Base-by-base conservation (phyloP, 1,140 invertebrate species). In the Subanguina moxae region DNA sequence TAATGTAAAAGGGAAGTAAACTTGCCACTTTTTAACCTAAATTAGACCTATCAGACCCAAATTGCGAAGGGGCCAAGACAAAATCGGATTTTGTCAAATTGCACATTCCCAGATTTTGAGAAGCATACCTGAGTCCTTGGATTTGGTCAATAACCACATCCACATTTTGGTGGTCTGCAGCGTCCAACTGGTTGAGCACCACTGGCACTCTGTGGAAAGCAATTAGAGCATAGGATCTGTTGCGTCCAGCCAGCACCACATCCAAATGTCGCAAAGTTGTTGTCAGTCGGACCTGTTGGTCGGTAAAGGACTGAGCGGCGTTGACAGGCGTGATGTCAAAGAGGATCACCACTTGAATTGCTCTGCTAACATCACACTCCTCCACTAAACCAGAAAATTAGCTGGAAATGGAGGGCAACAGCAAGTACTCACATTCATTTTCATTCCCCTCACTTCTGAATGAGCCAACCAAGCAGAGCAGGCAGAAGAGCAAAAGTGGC, bases 171-270 rank as follows among this genome's bases (percentile, higher is more conserved):
- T 45, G 42, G 45, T 63, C 43, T 7, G 38, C 30, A 62, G 38
- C 28, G 38, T 68, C 62, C 13, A 67, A 15, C 11, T 42, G 23
- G 17, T 46, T 67, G n/a, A 68, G 38, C 25, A 68, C 61, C 19
- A 68, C 61, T n/a, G 66, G 21, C 9, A 46, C 27, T 30, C 61
- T 38, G 25, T 68, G 61, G 38, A 68, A 68, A 0, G 66, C 66
- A 42, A 68, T 62, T 43, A 68, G n/a, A 5, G 30, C 66, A 56
- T 68, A 68, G 21, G 43, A 68, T n/a, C 43, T 46, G 46, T 19
- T 45, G 1, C 46, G 43, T 48, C 57, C 61, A 28, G 32, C 48
- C 1, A 25, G 28, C 9, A 27, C 38, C 23, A 61, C 45, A 65
- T 68, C 57, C 43, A 68, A 43, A 56, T 68, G 61, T 32, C 66